Percentiles rank a stretch among this genome's conserved stretches.
Evolutionary conservation across 2,888 invertebrate genomes (phyloP).

Genomic region (Eueremaeus valkanovi): DNA sequence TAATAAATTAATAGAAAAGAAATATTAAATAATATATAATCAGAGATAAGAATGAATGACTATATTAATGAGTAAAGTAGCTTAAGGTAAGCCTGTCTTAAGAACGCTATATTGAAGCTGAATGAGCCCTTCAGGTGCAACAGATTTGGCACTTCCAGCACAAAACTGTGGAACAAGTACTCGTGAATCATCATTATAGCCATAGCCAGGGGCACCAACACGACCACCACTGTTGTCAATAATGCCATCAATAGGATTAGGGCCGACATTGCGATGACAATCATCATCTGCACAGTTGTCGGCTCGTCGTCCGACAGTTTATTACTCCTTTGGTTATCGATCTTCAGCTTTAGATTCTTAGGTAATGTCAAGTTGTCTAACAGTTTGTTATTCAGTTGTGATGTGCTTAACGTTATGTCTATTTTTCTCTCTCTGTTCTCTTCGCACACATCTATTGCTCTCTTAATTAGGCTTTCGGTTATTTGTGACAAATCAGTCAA

Average conservation of each 20-base stretch:
- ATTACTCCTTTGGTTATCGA: constrained; percentile 29
- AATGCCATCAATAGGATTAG: constrained; percentile 37
- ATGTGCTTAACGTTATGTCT: constrained; percentile 27
- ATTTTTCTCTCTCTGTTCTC: background rate
- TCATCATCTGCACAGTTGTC: constrained; percentile 37
- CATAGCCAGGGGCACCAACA: constrained; percentile 39
- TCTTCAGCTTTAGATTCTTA: background rate
- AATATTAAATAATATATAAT: background rate
- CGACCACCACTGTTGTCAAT: constrained; percentile 38
- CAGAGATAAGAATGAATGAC: background rate
- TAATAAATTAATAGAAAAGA: background rate
- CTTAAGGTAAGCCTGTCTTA: constrained; percentile 10
- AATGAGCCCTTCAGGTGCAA: background rate
- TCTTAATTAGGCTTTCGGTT: constrained; percentile 29
- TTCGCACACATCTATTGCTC: constrained; percentile 24
- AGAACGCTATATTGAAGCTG: background rate
- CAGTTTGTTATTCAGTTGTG: constrained; percentile 6
- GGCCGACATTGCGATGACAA: constrained; percentile 37
- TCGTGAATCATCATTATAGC: constrained; percentile 37
- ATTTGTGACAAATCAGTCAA: constrained; percentile 37
- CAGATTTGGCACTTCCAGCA: background rate
- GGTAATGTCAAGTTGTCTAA: background rate
- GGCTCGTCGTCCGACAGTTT: constrained; percentile 33
- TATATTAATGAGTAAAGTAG: constrained; percentile 15
- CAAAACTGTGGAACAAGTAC: constrained; percentile 6